Base-by-base conservation (phyloP, 2,888 invertebrate genomes). In the Macrosoma leucophasiata region DNA sequence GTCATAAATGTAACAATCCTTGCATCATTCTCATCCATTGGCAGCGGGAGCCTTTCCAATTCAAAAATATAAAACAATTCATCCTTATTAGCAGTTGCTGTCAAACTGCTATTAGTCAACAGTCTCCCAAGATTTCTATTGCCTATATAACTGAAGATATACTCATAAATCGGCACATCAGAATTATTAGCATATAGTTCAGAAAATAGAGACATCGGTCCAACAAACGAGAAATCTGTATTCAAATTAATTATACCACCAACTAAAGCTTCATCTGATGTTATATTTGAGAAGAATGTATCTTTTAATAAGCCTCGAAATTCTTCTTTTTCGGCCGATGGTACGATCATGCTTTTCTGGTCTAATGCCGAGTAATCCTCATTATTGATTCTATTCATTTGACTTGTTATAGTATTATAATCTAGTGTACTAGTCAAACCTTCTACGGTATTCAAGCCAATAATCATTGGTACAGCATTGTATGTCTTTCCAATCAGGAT, bases 371-470 rank as follows among this genome's bases (percentile, higher is more conserved):
- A 63, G 20, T 58, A 68, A 28, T 84, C 77, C 45, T 74, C 75
- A 20, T 78, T 67, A 20, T 61, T 55, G 1, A 79, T 69, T 41
- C 79, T 53, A 11, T 79, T 69, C 57, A 74, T 70, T 48, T 73
- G 71, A 38, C 75, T 74, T 0, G 73, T 76, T 1, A 79, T 66
- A 0, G 78, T 76, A 18, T 71, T 58, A 31, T 73, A 76, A 31
- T 81, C 77, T 12, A 78, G 52, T 36, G 75, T 82, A 26, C 73
- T 70, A 0, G 79, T 70, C 1, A 87, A 43, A 0, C 87, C 88
- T 59, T 88, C 88, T 0, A 81, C 84, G 0, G 86, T 85, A 29
- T 82, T 87, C 1, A 87, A 58, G 0, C 88, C 88, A 43, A 86
- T 68, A 3, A 88, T 72, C 0, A 77, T 55, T 1, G 88, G 87